These are phyloP conservation scores for Eueides isabella DNA, from an alignment of 1,140 invertebrate species.

Conservation along the genomic window DNA sequence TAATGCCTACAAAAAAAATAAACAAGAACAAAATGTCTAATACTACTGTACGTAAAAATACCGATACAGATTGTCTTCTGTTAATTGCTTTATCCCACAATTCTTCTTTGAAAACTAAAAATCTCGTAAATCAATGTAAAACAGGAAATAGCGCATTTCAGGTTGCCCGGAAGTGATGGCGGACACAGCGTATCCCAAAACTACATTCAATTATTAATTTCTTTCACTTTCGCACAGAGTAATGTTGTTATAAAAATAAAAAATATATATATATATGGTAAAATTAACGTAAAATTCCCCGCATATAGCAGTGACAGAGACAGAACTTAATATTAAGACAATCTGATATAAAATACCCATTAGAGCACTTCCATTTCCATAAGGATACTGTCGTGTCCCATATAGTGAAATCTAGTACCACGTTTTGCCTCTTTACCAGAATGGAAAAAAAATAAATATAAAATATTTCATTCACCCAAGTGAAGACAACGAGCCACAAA, in stretches of 20 bases:
- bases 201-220: constrained; percentile 68
- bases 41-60: background rate
- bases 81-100: background rate
- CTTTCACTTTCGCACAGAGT: constrained; percentile 40
- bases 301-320: too few species aligned
- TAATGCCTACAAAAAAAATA: background rate
- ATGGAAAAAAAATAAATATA: too few species aligned
- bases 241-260: constrained; percentile 11
- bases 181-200: constrained; percentile 62
- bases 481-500: too few species aligned
- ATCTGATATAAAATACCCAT: too few species aligned
- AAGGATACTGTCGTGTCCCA: too few species aligned
- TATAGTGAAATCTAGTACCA: too few species aligned
- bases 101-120: background rate
- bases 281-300: too few species aligned
- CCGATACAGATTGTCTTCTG: background rate
- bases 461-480: too few species aligned
- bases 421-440: too few species aligned
- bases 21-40: background rate
- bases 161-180: constrained; percentile 54
- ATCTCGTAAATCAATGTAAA: constrained; percentile 37
- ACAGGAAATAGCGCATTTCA: constrained; percentile 70
- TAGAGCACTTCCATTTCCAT: too few species aligned
- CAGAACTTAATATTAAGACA: too few species aligned
- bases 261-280: background rate